These are phyloP conservation scores for Paradoxurus hermaphroditus DNA, from an alignment of 2,113 vertebrate genomes.

Conservation along the genomic window DNA sequence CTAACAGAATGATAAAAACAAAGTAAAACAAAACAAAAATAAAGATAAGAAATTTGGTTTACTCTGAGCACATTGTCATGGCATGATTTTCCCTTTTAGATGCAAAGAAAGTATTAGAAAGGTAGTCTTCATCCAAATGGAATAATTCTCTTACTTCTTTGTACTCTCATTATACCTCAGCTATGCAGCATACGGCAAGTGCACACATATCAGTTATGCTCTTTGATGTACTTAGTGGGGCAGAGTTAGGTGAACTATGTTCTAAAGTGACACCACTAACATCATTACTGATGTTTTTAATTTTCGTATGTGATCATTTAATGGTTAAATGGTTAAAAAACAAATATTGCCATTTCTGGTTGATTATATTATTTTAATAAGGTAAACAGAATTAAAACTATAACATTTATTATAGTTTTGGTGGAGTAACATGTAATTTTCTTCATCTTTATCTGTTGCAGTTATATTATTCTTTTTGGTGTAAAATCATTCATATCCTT, in stretches of 20 bases:
- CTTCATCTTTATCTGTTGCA: not conserved
- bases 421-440: not conserved
- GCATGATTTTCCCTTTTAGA: not conserved
- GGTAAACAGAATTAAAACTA: not conserved
- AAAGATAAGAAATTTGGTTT: not conserved
- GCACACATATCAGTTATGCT: not conserved
- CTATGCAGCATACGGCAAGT: not conserved
- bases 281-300: not conserved
- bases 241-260: not conserved
- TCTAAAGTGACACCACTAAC: not conserved
- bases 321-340: not conserved
- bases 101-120: not conserved
- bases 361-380: not conserved
- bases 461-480: not conserved
- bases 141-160: not conserved
- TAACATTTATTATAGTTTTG: not conserved
- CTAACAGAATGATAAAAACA: not conserved
- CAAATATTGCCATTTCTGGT: not conserved
- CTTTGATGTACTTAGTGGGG: not conserved
- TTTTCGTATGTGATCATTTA: not conserved
- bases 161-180: not conserved
- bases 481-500: slow-evolving; percentile 27
- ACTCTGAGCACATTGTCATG: not conserved
- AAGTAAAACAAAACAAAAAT: not conserved
- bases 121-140: not conserved